These are phyloP conservation scores for Psix sp. DNA, from an alignment of 1,140 invertebrate species.

Conservation along the genomic window DNA sequence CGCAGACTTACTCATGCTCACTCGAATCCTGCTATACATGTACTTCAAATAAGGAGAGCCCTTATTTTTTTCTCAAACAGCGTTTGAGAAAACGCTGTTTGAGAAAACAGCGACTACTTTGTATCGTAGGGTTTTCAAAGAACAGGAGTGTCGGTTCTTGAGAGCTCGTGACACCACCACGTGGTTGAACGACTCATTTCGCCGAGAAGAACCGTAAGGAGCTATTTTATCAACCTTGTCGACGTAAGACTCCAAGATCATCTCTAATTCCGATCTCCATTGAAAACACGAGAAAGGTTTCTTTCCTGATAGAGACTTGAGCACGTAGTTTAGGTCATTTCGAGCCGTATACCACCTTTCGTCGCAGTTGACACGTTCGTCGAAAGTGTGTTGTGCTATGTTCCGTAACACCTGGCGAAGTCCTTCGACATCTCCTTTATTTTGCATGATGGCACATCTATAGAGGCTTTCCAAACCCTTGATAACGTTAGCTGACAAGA, in stretches of 20 bases:
- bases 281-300: constrained; percentile 3
- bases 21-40: no score
- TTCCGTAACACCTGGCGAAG: not conserved
- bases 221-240: constrained; percentile 31
- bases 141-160: no score
- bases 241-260: constrained; percentile 17
- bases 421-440: constrained; percentile 7
- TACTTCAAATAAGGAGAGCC: no score
- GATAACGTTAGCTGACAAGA: not conserved
- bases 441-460: not conserved
- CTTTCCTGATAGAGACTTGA: not conserved
- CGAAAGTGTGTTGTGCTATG: not conserved
- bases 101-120: no score
- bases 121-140: no score
- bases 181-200: no score
- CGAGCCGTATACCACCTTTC: constrained; percentile 3
- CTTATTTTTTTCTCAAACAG: no score
- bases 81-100: no score
- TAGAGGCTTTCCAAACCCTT: constrained; percentile 3
- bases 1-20: no score
- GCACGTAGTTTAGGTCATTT: not conserved
- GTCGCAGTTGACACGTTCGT: not conserved
- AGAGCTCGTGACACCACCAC: no score
- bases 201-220: constrained; percentile 8
- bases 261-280: constrained; percentile 15